Base-by-base conservation (phyloP, 2,888 invertebrate species). In the Altica lythri region DNA sequence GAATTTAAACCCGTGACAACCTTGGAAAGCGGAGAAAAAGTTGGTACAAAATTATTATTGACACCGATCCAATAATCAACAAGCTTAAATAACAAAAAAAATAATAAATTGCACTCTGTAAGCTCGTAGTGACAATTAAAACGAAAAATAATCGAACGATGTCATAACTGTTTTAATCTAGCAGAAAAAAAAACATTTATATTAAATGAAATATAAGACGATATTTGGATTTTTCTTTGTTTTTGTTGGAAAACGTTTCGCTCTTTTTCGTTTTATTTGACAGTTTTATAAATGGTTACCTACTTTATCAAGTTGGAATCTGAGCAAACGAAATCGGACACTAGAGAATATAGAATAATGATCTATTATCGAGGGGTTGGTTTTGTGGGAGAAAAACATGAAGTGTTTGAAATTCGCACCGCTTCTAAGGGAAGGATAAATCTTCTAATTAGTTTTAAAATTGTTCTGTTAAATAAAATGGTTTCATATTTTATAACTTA, bases 271-370 rank as follows among this genome's bases (percentile, higher is more conserved):
- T 42, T 51, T 51, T 34, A 51, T 55, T 51, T 55, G 55, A 55
- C 55, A 55, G 51, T 43, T 51, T 55, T 51, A 55, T 55, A 44
- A 55, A 55, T 55, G 55, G 51, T 35, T 55, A 47, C 43, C 51
- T 51, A 46, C 55, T 55, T 47, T 46, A 51, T 55, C 55, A 55
- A 55, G 46, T 50, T 10, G 35, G 50, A 55, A 51, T 55, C 55
- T 55, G 46, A 55, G 47, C 55, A 50, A 40, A 29, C 51, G 45
- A 50, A 55, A 51, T 55, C 55, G 51, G 55, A 55, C 49, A 42
- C 51, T 42, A 29, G 46, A 40, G 51, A 55, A 51, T 55, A 43
- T 55, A 46, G 47, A 55, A 51, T 55, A 47, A 55, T 51, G 55
- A 51, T 55, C 55, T 55, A 46, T 55, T 50, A 46, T 55, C 46